Evolutionary conservation across 2,888 invertebrate species (phyloP).

Genomic region (Agriopis aurantiaria): DNA sequence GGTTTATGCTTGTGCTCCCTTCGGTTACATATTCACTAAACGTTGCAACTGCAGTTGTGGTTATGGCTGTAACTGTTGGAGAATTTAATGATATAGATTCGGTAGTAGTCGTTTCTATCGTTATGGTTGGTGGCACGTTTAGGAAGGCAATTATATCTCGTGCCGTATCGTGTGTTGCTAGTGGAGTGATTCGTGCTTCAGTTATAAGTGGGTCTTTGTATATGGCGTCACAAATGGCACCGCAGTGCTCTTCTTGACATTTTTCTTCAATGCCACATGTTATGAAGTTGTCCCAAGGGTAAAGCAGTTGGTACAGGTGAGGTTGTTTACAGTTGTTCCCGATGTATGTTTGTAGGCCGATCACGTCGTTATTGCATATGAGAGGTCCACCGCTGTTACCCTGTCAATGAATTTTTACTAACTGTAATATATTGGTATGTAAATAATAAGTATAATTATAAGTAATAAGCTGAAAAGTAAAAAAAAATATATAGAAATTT

Average conservation of each 20-base stretch:
- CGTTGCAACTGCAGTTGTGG: neutral
- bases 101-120: neutral
- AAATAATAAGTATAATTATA: neutral
- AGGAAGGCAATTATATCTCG: conserved; percentile 12
- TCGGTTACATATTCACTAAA: neutral
- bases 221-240: conserved; percentile 60
- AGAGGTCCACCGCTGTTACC: conserved; percentile 78
- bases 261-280: conserved; percentile 67
- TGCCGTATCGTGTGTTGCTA: conserved; percentile 6
- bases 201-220: conserved; percentile 61
- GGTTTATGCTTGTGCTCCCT: neutral
- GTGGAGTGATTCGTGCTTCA: neutral
- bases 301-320: conserved; percentile 70
- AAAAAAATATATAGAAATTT: neutral
- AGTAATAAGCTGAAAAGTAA: neutral
- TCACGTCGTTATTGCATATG: conserved; percentile 68
- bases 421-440: neutral
- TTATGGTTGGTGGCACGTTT: conserved; percentile 9
- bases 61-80: neutral
- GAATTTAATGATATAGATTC: neutral
- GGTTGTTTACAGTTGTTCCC: conserved; percentile 70
- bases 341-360: conserved; percentile 75
- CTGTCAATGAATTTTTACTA: conserved; percentile 51
- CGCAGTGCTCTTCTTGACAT: conserved; percentile 63
- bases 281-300: conserved; percentile 70